Evolutionary conservation across 2,888 invertebrate species (phyloP).

Genomic region (Synanthedon andrenaeformis): DNA sequence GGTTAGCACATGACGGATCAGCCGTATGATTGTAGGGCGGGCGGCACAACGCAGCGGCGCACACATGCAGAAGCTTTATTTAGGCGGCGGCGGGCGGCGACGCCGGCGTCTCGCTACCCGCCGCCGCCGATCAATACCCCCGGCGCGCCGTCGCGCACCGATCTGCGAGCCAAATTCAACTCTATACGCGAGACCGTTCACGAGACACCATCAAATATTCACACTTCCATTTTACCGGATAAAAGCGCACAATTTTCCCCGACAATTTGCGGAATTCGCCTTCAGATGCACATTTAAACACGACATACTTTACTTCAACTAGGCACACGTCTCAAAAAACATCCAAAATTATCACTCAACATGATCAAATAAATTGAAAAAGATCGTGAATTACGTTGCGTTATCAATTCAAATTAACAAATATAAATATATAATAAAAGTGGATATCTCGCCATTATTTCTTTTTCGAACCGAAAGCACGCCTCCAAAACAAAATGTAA

Average conservation of each 20-base stretch:
- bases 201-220: slow-evolving; percentile 66
- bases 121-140: slow-evolving; percentile 62
- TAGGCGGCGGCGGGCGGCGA: slow-evolving; percentile 63
- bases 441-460: no score
- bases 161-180: slow-evolving; percentile 51
- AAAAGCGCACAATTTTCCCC: slow-evolving; percentile 26
- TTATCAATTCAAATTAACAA: no score
- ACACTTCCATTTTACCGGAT: slow-evolving; percentile 57
- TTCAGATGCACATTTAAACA: slow-evolving; percentile 2
- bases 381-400: no score
- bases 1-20: slow-evolving; percentile 20
- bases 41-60: slow-evolving; percentile 20
- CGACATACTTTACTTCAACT: background rate
- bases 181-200: slow-evolving; percentile 51
- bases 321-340: background rate
- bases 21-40: slow-evolving; percentile 30
- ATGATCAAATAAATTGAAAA: background rate
- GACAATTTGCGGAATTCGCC: slow-evolving; percentile 7
- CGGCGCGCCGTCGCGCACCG: slow-evolving; percentile 65
- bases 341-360: background rate
- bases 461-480: background rate
- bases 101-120: slow-evolving; percentile 64
- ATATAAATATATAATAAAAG: no score
- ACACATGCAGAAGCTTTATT: slow-evolving; percentile 54
- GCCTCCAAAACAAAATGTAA: slow-evolving; percentile 2